These are phyloP conservation scores for Fratercula arctica DNA, from an alignment of 2,797 vertebrate genomes.

Conservation along the genomic window DNA sequence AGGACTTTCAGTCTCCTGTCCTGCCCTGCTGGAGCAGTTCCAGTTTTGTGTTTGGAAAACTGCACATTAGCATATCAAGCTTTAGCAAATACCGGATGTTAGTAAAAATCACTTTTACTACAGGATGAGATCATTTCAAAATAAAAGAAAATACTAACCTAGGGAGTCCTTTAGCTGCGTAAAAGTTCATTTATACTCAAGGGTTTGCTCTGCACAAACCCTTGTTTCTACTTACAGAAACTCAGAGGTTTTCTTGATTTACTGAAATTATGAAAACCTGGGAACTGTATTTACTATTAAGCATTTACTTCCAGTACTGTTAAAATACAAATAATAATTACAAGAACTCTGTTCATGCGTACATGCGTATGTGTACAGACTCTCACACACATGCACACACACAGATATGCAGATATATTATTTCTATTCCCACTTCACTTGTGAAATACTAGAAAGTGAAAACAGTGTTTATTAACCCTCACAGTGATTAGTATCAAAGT, in stretches of 20 bases:
- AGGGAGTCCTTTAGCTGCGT: background rate
- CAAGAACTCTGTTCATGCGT: background rate
- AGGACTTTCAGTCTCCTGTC: background rate
- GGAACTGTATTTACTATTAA: background rate
- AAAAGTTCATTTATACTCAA: background rate
- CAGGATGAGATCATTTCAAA: background rate
- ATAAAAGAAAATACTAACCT: background rate
- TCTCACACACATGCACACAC: background rate
- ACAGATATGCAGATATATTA: background rate
- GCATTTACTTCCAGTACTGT: background rate
- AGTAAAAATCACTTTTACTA: background rate
- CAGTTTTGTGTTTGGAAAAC: background rate
- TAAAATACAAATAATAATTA: background rate
- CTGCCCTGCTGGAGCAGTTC: background rate
- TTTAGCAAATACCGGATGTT: constrained; percentile 4
- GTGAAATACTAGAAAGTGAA: constrained; percentile 32
- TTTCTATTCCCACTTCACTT: constrained; percentile 24
- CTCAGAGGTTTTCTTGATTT: background rate
- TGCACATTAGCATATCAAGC: background rate
- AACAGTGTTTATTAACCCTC: constrained; percentile 46
- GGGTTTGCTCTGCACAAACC: background rate
- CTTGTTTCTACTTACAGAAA: background rate
- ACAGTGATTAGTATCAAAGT: constrained; percentile 43
- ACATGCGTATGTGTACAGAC: background rate
- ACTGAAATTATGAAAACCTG: constrained; percentile 5